Base-by-base conservation (phyloP, 2,113 vertebrate species). In the Ammodytes marinus region DNA sequence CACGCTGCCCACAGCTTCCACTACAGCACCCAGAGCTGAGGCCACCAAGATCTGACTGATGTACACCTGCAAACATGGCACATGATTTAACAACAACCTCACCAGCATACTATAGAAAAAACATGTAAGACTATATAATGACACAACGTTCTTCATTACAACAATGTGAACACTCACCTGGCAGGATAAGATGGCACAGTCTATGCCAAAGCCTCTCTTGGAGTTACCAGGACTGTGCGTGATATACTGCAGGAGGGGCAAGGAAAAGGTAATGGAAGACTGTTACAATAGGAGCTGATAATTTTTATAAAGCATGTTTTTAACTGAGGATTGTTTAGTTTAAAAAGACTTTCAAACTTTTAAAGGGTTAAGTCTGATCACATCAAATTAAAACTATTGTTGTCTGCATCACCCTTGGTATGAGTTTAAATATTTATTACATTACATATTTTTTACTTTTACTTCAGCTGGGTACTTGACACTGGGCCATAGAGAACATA, bases 41-140 rank as follows among this genome's bases (percentile, higher is more conserved):
- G 98, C 98, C 92, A 97, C 98, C 45, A 99, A 91, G 88, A 99
- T 99, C 95, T 99, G 98, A 63, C 97, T 98, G 95, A 99, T 98
- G 94, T 99, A 99, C 74, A 99, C 98, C 92, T 94, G 71, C 17
- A 63, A 12, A 65, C 27, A 46, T 43, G 2, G 45, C 11, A 74
- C 4, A 39, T 1, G 0, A 13, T 72, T 5, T 61, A 0, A 58
- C 6, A 39, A 68, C 5, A 82, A 46, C 17, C 0, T 13, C 54
- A 11, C 58, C 17, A 10, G 14, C 2, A 1, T 11, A 13, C 11
- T 6, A 1, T 27, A 50, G 4, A 42, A 40, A 5, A 57, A 11
- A 55, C 15, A 8, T 65, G 27, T 8, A 50, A 17, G 8, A 53
- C 27, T 15, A n/a, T 27, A 27, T 27, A 27, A n/a, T 6, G 8